Evolutionary conservation across 2,888 invertebrate genomes (phyloP), one percentile per base, ranked within the genome.

Genomic region (Drosophila fulvimacula): DNA sequence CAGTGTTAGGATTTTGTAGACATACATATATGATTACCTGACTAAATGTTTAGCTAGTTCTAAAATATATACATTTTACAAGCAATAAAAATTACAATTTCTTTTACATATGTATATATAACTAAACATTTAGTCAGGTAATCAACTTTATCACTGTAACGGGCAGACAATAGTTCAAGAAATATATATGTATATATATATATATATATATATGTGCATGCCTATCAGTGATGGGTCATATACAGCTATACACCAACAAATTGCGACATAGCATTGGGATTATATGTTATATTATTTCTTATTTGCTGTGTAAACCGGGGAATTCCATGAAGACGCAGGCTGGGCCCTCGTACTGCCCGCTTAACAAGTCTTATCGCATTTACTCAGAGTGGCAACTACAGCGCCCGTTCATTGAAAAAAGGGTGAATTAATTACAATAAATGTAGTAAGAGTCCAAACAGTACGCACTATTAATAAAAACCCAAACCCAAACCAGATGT

Each of bases 401-500:
- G 32, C 19, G 34, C 13, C 3, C 13, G 13, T 3, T 32, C 32
- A 32, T 32, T 17, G 17, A 30, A 13, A 13, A n/a, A 0, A 11
- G 13, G 6, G 6, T 27, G 5, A n/a, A 10, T 10, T 5, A 30
- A 19, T 55, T 19, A 10, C 4, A 19, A 32, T 19, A 6, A 10
- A n/a, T 13, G 15, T n/a, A n/a, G 34, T 19, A 59, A 72, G 58
- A 66, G 59, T 72, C 30, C 3, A 11, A 34, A n/a, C 42, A 15
- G 11, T 27, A 41, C 30, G 21, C 15, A 49, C 49, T 5, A 1
- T n/a, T 32, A 38, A 24, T 38, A 27, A 24, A 36, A 21, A n/a
- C n/a, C n/a, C n/a, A n/a, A 38, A 60, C n/a, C 9, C 48, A 55
- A 76, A 52, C 48, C 79, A 78, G 79, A 73, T 78, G 76, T 56